These are phyloP conservation scores for Channa striata DNA, from an alignment of 2,797 vertebrate genomes.

Conservation along the genomic window DNA sequence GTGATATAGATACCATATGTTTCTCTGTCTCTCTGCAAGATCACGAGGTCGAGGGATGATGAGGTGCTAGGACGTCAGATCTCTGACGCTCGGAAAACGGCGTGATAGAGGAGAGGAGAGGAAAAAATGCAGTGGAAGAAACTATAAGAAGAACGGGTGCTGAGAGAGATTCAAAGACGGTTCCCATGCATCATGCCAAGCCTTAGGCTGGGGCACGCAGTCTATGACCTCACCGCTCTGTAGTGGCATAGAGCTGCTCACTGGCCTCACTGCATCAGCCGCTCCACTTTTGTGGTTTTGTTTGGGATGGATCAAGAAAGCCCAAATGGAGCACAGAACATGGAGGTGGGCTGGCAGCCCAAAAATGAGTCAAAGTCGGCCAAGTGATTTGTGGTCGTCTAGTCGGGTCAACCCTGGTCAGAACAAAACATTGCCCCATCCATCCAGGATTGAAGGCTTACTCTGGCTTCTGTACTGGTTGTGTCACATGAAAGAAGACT, in stretches of 20 bases:
- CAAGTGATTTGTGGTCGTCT: slow-evolving; percentile 83
- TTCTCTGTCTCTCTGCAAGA: slow-evolving; percentile 37
- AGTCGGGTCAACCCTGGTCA: slow-evolving; percentile 74
- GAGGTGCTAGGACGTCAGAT: slow-evolving; percentile 74
- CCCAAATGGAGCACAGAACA: slow-evolving; percentile 79
- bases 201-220: slow-evolving; percentile 67
- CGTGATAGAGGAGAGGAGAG: slow-evolving; percentile 59
- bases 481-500: slow-evolving; percentile 56
- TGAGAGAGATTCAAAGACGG: slow-evolving; percentile 76
- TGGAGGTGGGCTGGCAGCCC: slow-evolving; percentile 71
- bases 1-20: slow-evolving; percentile 80
- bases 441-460: slow-evolving; percentile 56
- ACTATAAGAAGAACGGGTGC: slow-evolving; percentile 53
- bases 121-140: slow-evolving; percentile 37
- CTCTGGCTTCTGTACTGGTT: slow-evolving; percentile 50
- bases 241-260: slow-evolving; percentile 61
- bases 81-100: slow-evolving; percentile 53
- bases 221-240: slow-evolving; percentile 81
- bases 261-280: slow-evolving; percentile 68
- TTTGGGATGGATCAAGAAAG: slow-evolving; percentile 78
- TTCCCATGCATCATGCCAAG: slow-evolving; percentile 79
- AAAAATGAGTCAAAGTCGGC: slow-evolving; percentile 67
- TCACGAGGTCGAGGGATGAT: slow-evolving; percentile 63
- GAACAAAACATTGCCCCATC: slow-evolving; percentile 60
- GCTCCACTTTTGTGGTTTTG: slow-evolving; percentile 80